Evolutionary conservation across 2,797 vertebrate species (phyloP), one percentile per base, ranked within the genome.

Genomic region (Bradypodion pumilum): DNA sequence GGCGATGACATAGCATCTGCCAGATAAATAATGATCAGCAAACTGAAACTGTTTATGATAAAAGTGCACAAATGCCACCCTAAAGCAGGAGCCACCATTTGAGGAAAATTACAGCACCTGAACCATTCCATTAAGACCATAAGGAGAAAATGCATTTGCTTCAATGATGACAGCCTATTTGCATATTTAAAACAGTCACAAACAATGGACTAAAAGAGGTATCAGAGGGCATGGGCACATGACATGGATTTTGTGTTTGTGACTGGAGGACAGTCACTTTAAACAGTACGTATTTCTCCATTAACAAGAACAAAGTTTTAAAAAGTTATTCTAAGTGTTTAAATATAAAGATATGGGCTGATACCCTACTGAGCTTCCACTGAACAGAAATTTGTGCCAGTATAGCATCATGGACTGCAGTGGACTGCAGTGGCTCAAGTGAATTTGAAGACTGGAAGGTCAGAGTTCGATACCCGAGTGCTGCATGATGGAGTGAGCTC

Each of bases 1-100:
- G 95, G 95, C 93, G 89, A 87, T 95, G 95, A 96, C 94, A 95
- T 94, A 95, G 93, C 95, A 92, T 94, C 94, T 95, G 92, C 94
- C 95, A 94, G 86, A 92, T 86, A 86, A 89, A 86, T 86, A 92
- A 90, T 92, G 92, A 93, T 95, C 92, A 91, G 91, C 75, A 87
- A 86, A 82, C 88, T 90, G 92, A 95, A 95, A 95, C 93, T 82
- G 76, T 90, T 95, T 89, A 85, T 91, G 95, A 95, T 93, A 94
- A 89, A 89, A 92, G 89, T 92, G 84, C 83, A 90, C 81, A 88
- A 88, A 88, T 70, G 77, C 89, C 88, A 52, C 65, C 87, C 82
- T 86, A 78, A 91, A 95, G 88, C 89, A 90, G 92, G 90, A 95
- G 87, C 84, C 90, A 89, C 91, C 87, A 74, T 89, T 84, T 90